These are phyloP conservation scores for Pleuronectes platessa DNA, from an alignment of 2,113 vertebrate genomes.

Conservation along the genomic window DNA sequence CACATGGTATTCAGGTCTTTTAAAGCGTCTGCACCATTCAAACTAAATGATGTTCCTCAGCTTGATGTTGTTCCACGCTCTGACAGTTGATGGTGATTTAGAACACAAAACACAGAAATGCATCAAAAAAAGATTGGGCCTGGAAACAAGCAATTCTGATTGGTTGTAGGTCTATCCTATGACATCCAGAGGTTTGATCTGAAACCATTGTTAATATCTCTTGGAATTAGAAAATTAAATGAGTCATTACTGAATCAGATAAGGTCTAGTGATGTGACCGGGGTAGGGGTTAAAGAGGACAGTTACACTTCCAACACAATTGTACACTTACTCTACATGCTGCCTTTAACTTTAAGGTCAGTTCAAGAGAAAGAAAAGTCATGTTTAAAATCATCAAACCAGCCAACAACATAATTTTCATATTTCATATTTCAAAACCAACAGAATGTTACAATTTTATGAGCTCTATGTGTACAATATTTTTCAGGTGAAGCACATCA, in stretches of 20 bases:
- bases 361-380: neutral
- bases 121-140: too few relatives aligned
- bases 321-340: neutral
- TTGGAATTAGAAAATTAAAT: neutral
- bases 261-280: neutral
- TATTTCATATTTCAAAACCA: neutral
- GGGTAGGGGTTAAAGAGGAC: too few relatives aligned
- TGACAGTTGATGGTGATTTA: too few relatives aligned
- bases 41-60: too few relatives aligned
- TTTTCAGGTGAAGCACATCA: neutral
- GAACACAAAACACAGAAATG: too few relatives aligned
- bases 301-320: too few relatives aligned
- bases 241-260: neutral
- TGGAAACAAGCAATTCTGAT: neutral
- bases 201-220: neutral
- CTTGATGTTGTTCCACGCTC: too few relatives aligned
- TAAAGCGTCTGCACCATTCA: neutral
- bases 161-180: neutral
- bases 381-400: neutral
- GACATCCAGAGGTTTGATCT: neutral
- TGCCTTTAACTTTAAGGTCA: constrained; percentile 1
- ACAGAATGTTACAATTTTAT: neutral
- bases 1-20: neutral
- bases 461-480: neutral
- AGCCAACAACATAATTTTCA: neutral